Percentiles rank a stretch among this genome's conserved stretches.
These are phyloP conservation scores for Rhinopithecus roxellana DNA, from an alignment of 2,113 vertebrate genomes.

Conservation along the genomic window DNA sequence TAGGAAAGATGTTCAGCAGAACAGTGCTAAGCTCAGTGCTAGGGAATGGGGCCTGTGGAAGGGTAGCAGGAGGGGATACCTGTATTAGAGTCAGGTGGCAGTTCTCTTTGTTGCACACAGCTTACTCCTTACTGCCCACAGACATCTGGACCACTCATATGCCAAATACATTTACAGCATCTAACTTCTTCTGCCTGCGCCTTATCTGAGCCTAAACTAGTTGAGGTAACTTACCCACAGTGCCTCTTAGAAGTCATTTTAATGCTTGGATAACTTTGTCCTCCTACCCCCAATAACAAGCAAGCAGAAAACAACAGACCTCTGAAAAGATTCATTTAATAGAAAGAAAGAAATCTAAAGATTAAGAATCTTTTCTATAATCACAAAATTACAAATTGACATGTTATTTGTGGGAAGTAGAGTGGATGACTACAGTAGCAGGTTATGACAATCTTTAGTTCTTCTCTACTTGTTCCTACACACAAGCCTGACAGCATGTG, in stretches of 20 bases:
- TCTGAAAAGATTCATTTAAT: not conserved
- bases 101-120: not conserved
- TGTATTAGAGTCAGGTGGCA: not conserved
- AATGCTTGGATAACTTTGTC: not conserved
- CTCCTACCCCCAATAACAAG: not conserved
- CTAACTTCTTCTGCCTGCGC: not conserved
- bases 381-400: not conserved
- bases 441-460: not conserved
- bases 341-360: not conserved
- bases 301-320: not conserved
- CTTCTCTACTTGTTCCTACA: not conserved
- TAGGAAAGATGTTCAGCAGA: not conserved
- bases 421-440: not conserved
- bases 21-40: not conserved
- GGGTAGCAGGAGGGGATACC: not conserved
- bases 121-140: not conserved
- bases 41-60: not conserved
- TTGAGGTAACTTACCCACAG: not conserved
- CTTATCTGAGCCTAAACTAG: not conserved
- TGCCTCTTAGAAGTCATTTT: not conserved
- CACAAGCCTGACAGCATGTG: not conserved
- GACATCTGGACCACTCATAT: not conserved
- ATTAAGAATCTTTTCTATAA: not conserved
- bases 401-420: not conserved
- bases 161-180: not conserved